These are phyloP conservation scores for Wiebesia pumilae DNA, from an alignment of 1,140 invertebrate species.

Conservation along the genomic window DNA sequence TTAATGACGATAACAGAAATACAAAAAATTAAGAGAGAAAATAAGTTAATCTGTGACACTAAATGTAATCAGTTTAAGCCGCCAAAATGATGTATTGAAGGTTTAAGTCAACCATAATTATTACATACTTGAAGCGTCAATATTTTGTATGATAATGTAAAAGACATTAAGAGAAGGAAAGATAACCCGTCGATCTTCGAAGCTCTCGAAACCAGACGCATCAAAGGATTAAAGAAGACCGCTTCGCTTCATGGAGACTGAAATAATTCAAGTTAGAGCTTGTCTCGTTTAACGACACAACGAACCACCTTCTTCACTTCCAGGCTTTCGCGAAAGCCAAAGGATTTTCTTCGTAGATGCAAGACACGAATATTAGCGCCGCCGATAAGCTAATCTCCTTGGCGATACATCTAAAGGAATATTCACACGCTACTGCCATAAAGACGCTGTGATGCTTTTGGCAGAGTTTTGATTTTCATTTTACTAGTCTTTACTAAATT, in stretches of 20 bases:
- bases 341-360: background rate
- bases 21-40: no score
- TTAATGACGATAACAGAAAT: no score
- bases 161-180: background rate
- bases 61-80: no score
- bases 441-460: background rate
- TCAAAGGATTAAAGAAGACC: background rate
- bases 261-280: slow-evolving; percentile 40
- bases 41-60: no score
- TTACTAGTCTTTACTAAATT: no score
- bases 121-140: background rate
- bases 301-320: background rate
- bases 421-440: slow-evolving; percentile 10
- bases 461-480: slow-evolving; percentile 36
- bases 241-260: background rate
- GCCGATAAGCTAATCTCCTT: slow-evolving; percentile 52
- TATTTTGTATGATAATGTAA: background rate
- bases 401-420: slow-evolving; percentile 39
- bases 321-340: background rate
- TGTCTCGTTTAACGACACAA: slow-evolving; percentile 45
- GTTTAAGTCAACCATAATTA: no score
- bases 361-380: slow-evolving; percentile 25
- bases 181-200: background rate
- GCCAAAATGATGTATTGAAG: no score
- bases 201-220: background rate